Conservation (phyloP, 2,113 vertebrate species). For the Bufo bufo region DNA sequence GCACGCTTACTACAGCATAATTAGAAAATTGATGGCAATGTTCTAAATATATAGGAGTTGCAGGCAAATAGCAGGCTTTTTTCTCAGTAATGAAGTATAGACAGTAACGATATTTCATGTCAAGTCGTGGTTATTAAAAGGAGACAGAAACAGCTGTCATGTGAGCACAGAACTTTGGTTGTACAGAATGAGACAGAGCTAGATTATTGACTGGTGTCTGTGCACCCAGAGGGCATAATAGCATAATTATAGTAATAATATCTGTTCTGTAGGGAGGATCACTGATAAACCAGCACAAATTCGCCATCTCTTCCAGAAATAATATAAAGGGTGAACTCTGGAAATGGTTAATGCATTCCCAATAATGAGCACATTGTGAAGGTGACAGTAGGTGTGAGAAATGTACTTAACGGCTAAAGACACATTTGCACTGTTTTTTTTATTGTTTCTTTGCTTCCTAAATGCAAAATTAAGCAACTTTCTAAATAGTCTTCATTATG, state of each 20-base stretch:
- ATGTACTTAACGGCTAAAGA: no score
- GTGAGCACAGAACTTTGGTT: not conserved
- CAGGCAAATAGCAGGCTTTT: not conserved
- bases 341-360: no score
- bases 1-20: not conserved
- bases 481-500: no score
- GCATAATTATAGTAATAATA: not conserved
- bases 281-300: not conserved
- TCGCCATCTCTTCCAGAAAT: not conserved
- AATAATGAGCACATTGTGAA: no score
- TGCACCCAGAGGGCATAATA: not conserved
- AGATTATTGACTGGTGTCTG: not conserved
- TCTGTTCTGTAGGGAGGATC: not conserved
- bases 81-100: not conserved
- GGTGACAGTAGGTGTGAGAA: no score
- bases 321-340: no score
- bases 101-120: not conserved
- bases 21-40: not conserved
- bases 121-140: not conserved
- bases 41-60: conserved; percentile 4
- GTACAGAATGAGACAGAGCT: not conserved
- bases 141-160: not conserved
- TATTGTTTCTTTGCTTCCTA: no score
- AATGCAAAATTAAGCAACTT: no score
- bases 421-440: no score